Percentiles rank a stretch among this genome's conserved stretches.
phyloP scores from a whole-genome alignment of 2,888 invertebrate genomes.

The Halictus quadricinctus region DNA sequence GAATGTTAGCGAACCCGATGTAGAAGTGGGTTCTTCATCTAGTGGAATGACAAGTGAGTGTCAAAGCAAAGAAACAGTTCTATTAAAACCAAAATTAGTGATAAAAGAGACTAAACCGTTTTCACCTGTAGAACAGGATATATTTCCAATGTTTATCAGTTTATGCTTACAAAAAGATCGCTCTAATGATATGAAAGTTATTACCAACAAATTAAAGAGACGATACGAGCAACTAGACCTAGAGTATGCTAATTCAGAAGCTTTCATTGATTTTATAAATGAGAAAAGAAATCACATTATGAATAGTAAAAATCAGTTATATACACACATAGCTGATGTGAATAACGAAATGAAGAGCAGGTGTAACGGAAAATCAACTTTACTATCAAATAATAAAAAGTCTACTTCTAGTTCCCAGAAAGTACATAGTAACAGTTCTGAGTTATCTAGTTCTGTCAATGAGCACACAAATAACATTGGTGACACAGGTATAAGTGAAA shows the following conservation, averaged over 20 bases:
- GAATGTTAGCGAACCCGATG: too few relatives aligned
- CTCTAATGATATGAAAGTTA: constrained; percentile 68
- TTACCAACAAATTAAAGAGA: constrained; percentile 73
- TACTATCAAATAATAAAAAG: constrained; percentile 1
- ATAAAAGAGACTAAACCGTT: constrained; percentile 67
- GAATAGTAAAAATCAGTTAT: constrained; percentile 58
- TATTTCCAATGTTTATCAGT: constrained; percentile 74
- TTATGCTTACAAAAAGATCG: constrained; percentile 71
- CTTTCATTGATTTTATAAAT: constrained; percentile 70
- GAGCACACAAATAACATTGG: neutral
- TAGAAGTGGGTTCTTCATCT: neutral
- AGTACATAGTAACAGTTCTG: neutral
- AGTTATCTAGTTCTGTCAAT: neutral
- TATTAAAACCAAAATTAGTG: constrained; percentile 68
- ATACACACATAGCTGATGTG: constrained; percentile 67
- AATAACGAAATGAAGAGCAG: constrained; percentile 71
- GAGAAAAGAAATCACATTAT: constrained; percentile 65
- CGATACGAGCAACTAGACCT: constrained; percentile 71
- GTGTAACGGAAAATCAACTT: neutral
- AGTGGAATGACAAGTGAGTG: neutral
- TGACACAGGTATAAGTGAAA: neutral
- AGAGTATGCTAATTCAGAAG: constrained; percentile 62
- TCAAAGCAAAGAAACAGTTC: neutral
- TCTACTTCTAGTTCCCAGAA: neutral
- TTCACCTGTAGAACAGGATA: constrained; percentile 62